Conservation (phyloP, 2,797 vertebrate genomes). For the Sebastes variabilis region DNA sequence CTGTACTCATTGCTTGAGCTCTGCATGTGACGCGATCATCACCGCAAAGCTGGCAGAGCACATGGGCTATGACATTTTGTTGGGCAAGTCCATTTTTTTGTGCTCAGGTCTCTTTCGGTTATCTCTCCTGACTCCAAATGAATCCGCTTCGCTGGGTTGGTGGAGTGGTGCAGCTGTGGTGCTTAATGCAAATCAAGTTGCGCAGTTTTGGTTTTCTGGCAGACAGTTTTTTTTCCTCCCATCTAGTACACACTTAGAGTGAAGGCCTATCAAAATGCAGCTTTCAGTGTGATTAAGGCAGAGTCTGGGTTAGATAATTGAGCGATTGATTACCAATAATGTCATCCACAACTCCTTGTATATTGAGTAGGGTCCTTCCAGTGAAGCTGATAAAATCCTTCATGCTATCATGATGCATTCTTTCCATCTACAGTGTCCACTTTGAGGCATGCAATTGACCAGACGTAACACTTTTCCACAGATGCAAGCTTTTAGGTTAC, state of each 20-base stretch:
- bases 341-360: background rate
- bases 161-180: background rate
- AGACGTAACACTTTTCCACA: background rate
- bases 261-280: background rate
- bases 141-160: background rate
- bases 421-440: background rate
- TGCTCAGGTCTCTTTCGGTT: background rate
- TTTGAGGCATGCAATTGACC: background rate
- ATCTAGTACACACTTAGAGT: background rate
- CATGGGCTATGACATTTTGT: background rate
- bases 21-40: conserved; percentile 8
- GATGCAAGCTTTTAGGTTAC: background rate
- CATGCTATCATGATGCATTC: background rate
- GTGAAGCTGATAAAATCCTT: background rate
- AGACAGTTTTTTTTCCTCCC: background rate
- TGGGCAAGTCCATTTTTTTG: background rate
- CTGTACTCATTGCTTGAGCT: conserved; percentile 41
- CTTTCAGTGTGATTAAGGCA: background rate
- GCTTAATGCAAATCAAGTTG: background rate
- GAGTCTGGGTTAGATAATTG: background rate
- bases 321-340: background rate
- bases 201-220: background rate
- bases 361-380: background rate
- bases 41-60: conserved; percentile 1
- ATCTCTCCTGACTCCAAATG: background rate